Evolutionary conservation across 2,888 invertebrate genomes (phyloP).

Genomic region (Acrocyrtus sp.): DNA sequence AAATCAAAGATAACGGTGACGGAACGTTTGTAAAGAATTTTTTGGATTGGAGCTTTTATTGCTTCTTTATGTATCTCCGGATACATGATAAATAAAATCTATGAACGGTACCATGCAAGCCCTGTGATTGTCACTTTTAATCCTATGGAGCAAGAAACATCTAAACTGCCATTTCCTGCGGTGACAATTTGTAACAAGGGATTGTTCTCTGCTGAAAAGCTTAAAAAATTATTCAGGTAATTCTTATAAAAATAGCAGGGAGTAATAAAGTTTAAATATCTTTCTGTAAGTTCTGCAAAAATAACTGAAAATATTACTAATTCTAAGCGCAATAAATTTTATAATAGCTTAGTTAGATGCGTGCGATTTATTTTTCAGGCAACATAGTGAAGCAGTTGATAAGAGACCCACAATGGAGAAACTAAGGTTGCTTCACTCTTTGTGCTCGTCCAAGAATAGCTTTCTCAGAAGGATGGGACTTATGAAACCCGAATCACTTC

Average conservation of each 20-base stretch:
- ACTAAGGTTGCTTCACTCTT: slow-evolving; percentile 21
- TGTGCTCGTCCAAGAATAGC: slow-evolving; percentile 28
- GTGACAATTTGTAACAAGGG: slow-evolving; percentile 44
- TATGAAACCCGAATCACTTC: slow-evolving; percentile 13
- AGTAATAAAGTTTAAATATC: too few relatives aligned
- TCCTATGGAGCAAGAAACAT: slow-evolving; percentile 30
- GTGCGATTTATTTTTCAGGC: slow-evolving; percentile 1
- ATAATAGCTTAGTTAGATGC: too few relatives aligned
- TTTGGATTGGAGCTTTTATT: slow-evolving; percentile 32
- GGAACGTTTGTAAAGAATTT: slow-evolving; percentile 7
- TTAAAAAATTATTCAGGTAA: slow-evolving; percentile 28
- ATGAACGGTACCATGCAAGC: slow-evolving; percentile 26
- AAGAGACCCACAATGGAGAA: slow-evolving; percentile 17
- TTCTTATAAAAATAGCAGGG: too few relatives aligned
- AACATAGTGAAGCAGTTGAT: slow-evolving; percentile 1
- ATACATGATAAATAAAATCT: slow-evolving; percentile 32
- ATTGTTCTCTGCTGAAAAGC: slow-evolving; percentile 15
- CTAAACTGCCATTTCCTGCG: slow-evolving; percentile 33
- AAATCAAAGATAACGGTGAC: not conserved
- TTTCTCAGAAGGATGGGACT: slow-evolving; percentile 34
- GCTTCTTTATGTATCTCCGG: slow-evolving; percentile 17
- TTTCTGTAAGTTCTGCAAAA: too few relatives aligned
- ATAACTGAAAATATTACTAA: not conserved
- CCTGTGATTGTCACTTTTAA: slow-evolving; percentile 40
- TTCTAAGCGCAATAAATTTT: not conserved